Percentiles rank a stretch among this genome's conserved stretches.
Conservation (phyloP, 2,113 vertebrate genomes). For the Salvelinus fontinalis region DNA sequence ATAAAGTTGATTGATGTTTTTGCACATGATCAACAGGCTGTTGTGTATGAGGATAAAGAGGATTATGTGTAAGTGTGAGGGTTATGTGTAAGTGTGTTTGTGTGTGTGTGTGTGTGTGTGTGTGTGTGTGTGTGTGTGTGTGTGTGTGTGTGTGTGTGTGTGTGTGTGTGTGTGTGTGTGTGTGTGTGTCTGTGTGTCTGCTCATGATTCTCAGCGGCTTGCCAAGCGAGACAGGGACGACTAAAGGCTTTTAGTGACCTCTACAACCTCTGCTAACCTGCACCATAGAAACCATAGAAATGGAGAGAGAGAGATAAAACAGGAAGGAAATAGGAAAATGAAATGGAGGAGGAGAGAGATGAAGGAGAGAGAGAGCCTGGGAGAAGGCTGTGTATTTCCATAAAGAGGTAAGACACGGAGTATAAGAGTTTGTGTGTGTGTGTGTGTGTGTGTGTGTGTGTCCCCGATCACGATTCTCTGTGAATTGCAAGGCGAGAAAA, state of each 20-base stretch:
- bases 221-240: neutral
- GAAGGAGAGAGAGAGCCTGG: neutral
- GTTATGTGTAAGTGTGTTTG: conserved; percentile 1
- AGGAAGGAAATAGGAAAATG: neutral
- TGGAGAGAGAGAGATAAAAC: neutral
- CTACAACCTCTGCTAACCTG: neutral
- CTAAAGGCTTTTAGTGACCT: conserved; percentile 4
- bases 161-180: conserved; percentile 21
- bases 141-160: neutral
- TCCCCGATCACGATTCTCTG: neutral
- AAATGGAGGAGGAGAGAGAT: neutral
- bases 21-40: neutral
- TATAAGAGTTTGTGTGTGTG: neutral
- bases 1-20: neutral
- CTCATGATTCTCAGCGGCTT: neutral
- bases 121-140: neutral
- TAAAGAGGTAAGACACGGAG: no score
- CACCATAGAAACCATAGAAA: neutral
- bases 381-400: neutral
- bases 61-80: neutral
- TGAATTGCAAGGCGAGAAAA: neutral
- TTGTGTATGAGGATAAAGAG: neutral
- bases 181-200: neutral
- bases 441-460: neutral
- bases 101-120: conserved; percentile 21